Conservation (phyloP, 1,140 invertebrate genomes). For the Coelopa frigida region DNA sequence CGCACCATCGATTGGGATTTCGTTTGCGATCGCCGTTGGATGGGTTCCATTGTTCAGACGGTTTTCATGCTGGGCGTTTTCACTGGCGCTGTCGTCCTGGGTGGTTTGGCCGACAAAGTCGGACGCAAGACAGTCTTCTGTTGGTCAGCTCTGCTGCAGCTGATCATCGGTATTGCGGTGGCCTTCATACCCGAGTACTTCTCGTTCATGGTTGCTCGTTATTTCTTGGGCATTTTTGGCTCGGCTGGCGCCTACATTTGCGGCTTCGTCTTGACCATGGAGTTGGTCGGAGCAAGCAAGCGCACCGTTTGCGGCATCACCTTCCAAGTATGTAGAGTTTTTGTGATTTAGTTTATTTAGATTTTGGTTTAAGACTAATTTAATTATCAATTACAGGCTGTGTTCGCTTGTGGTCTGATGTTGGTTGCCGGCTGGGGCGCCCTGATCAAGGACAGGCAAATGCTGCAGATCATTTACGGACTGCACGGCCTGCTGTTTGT, state of each 20-base stretch:
- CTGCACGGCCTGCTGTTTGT: constrained; percentile 65
- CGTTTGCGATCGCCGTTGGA: constrained; percentile 75
- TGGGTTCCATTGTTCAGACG: constrained; percentile 70
- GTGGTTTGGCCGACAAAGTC: constrained; percentile 78
- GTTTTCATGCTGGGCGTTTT: constrained; percentile 88
- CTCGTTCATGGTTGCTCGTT: constrained; percentile 60
- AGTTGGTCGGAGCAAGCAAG: constrained; percentile 73
- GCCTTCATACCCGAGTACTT: constrained; percentile 70
- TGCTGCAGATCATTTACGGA: constrained; percentile 74
- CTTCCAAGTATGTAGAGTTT: constrained; percentile 51
- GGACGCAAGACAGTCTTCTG: constrained; percentile 76
- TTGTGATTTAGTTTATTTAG: not conserved
- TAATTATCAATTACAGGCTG: constrained; percentile 41
- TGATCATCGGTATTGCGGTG: constrained; percentile 62
- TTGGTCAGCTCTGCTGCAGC: constrained; percentile 61
- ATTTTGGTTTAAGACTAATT: not conserved
- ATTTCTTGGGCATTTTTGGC: constrained; percentile 73
- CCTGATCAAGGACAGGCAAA: constrained; percentile 64
- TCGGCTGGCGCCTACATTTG: constrained; percentile 77
- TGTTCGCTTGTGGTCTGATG: constrained; percentile 77
- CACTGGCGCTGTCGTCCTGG: constrained; percentile 73
- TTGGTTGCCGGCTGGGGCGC: constrained; percentile 74
- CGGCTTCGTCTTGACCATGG: constrained; percentile 80
- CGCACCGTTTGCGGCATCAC: constrained; percentile 74
- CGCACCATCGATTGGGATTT: constrained; percentile 76